Evolutionary conservation across 2,113 vertebrate genomes (phyloP).

Genomic region (Sporophila hypoxantha): DNA sequence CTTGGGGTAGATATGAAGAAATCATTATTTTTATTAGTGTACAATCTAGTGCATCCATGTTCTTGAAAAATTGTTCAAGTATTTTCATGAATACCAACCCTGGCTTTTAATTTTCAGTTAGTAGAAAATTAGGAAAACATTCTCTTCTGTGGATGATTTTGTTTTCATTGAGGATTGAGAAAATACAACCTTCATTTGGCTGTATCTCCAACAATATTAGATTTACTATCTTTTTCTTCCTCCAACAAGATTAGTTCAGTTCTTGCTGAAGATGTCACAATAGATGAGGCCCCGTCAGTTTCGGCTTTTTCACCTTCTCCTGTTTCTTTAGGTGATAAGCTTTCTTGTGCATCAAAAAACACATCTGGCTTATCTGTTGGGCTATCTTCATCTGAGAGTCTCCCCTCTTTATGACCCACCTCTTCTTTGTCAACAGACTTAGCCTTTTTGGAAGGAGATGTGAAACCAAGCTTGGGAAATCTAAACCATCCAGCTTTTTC

Average conservation of each 20-base stretch:
- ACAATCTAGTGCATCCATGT: neutral
- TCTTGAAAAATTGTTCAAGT: neutral
- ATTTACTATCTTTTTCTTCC: neutral
- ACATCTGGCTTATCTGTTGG: constrained; percentile 45
- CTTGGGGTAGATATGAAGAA: neutral
- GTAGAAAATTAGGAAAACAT: neutral
- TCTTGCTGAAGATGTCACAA: constrained; percentile 48
- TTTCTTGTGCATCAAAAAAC: constrained; percentile 69
- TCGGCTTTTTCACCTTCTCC: neutral
- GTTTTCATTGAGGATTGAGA: neutral
- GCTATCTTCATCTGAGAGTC: constrained; percentile 44
- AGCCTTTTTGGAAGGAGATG: constrained; percentile 60
- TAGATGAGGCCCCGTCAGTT: neutral
- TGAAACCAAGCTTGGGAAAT: constrained; percentile 72
- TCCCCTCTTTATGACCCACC: neutral
- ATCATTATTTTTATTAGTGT: neutral
- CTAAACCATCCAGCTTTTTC: constrained; percentile 71
- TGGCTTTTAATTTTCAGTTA: neutral
- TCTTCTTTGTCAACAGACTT: constrained; percentile 9
- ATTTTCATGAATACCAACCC: neutral
- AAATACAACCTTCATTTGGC: constrained; percentile 13
- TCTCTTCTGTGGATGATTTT: neutral
- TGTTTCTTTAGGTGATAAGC: constrained; percentile 54
- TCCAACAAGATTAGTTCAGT: constrained; percentile 59
- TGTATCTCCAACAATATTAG: neutral